Conservation (phyloP, 2,888 invertebrate species). For the Eudasyphora cyanicolor region DNA sequence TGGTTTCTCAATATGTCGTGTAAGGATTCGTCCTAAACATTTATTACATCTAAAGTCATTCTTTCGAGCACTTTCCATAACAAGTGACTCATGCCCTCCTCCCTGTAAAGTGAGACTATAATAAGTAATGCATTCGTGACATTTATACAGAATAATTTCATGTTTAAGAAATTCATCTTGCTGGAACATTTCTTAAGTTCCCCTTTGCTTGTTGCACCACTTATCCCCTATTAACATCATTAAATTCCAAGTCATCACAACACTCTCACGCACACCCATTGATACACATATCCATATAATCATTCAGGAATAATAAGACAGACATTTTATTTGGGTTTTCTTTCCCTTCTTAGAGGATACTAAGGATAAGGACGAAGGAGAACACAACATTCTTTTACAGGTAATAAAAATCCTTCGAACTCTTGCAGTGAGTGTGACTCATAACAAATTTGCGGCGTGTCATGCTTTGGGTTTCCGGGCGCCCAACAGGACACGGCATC, state of each 20-base stretch:
- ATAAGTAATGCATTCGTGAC: too few relatives aligned
- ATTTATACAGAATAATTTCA: too few relatives aligned
- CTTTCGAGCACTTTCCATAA: too few relatives aligned
- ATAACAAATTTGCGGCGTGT: slow-evolving; percentile 3
- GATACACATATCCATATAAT: not conserved
- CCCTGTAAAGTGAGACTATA: too few relatives aligned
- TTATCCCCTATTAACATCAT: not conserved
- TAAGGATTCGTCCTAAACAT: too few relatives aligned
- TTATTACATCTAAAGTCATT: too few relatives aligned
- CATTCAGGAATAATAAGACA: not conserved
- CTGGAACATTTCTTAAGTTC: not conserved
- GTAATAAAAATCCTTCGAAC: slow-evolving; percentile 23
- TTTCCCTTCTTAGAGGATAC: not conserved
- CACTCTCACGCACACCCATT: not conserved
- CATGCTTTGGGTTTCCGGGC: not conserved
- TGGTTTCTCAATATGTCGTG: too few relatives aligned
- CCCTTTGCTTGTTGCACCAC: not conserved
- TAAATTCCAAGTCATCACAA: not conserved
- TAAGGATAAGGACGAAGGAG: not conserved
- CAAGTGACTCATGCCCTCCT: too few relatives aligned
- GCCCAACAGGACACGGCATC: not conserved
- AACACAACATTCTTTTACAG: not conserved
- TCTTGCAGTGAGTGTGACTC: slow-evolving; percentile 11
- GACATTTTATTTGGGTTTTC: not conserved
- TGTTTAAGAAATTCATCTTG: not conserved